phyloP scores from a whole-genome alignment of 2,797 vertebrate species.

The Presbytis comata region DNA sequence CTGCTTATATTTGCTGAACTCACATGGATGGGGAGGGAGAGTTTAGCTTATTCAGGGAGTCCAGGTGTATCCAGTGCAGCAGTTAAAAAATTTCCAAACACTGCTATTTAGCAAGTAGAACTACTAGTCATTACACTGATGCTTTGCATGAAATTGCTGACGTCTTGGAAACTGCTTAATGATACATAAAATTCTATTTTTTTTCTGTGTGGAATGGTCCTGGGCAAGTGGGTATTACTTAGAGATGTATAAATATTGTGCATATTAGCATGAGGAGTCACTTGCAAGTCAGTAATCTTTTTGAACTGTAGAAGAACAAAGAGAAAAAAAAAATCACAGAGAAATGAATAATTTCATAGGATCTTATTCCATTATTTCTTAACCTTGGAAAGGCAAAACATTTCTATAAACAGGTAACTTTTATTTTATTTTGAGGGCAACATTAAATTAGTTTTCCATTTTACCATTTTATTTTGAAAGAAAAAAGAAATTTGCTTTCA shows the following conservation, averaged over 20 bases:
- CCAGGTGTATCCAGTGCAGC: constrained; percentile 19
- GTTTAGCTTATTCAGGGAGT: not conserved
- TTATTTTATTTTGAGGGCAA: constrained; percentile 70
- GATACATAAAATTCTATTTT: constrained; percentile 78
- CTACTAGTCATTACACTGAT: constrained; percentile 44
- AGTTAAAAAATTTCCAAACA: constrained; percentile 45
- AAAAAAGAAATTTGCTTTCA: constrained; percentile 25
- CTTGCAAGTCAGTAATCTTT: constrained; percentile 76
- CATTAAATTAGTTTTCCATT: constrained; percentile 65
- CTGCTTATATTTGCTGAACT: not conserved
- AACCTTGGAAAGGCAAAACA: constrained; percentile 67
- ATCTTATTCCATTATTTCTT: constrained; percentile 70
- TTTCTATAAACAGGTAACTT: constrained; percentile 67
- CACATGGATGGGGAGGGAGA: not conserved
- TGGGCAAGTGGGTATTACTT: constrained; percentile 76
- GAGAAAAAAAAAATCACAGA: constrained; percentile 49
- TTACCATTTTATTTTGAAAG: constrained; percentile 64
- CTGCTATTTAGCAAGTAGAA: constrained; percentile 37
- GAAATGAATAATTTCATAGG: constrained; percentile 60
- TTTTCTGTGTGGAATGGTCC: constrained; percentile 73
- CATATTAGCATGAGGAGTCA: constrained; percentile 77
- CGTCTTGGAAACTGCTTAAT: constrained; percentile 74
- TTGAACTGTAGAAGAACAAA: constrained; percentile 72
- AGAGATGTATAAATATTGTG: constrained; percentile 79
- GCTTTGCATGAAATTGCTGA: constrained; percentile 65